Percentiles rank a stretch among this genome's conserved stretches.
Conservation (phyloP, 2,888 invertebrate genomes). For the Cephus pulcher region DNA sequence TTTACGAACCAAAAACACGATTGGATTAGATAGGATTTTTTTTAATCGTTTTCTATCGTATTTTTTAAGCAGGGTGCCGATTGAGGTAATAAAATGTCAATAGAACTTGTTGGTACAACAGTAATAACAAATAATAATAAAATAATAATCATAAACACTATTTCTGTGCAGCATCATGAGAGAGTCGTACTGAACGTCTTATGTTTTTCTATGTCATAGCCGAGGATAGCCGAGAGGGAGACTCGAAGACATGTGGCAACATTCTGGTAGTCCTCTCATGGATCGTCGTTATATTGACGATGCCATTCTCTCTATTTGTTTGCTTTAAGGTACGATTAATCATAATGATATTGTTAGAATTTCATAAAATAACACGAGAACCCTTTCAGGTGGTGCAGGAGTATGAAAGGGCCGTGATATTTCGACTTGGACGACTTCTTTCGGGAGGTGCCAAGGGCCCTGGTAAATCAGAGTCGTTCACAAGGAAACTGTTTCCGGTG, state of each 20-base stretch:
- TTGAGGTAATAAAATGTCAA: too few species aligned
- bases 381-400: constrained; percentile 90
- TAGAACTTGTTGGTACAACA: too few species aligned
- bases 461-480: constrained; percentile 70
- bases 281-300: constrained; percentile 83
- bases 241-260: constrained; percentile 83
- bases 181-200: too few species aligned
- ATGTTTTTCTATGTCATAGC: constrained; percentile 63
- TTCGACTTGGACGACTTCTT: constrained; percentile 87
- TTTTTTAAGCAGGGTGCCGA: too few species aligned
- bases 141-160: too few species aligned
- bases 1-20: too few species aligned
- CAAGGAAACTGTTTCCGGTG: too few species aligned
- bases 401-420: constrained; percentile 95
- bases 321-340: constrained; percentile 86
- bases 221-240: constrained; percentile 72
- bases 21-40: too few species aligned
- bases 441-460: constrained; percentile 95
- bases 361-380: neutral
- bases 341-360: neutral
- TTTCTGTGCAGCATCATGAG: too few species aligned
- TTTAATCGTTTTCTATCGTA: too few species aligned
- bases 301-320: constrained; percentile 92
- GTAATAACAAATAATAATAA: too few species aligned
- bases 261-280: constrained; percentile 86